Conservation (phyloP, 2,888 invertebrate genomes). For the Hydrotaea cyrtoneurina region DNA sequence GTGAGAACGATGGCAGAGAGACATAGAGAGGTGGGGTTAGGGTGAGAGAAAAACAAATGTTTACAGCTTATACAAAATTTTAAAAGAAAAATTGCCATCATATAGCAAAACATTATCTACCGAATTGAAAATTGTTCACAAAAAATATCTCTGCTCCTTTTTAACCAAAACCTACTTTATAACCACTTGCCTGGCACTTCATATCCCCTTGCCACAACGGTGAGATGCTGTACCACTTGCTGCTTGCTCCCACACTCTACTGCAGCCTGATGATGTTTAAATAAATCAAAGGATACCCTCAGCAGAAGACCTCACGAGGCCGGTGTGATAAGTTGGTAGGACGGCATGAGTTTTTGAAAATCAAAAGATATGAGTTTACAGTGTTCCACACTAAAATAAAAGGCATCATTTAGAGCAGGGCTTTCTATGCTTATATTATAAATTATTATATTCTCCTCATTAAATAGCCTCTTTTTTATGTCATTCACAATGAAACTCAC, state of each 20-base stretch:
- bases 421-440: too few species aligned
- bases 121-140: conserved; percentile 28
- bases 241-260: conserved; percentile 15
- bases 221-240: not conserved
- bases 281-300: conserved; percentile 30
- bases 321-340: not conserved
- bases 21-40: not conserved
- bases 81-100: conserved; percentile 45
- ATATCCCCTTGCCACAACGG: not conserved
- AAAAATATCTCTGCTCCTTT: conserved; percentile 1
- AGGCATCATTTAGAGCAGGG: too few species aligned
- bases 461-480: too few species aligned
- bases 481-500: too few species aligned
- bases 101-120: conserved; percentile 52
- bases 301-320: not conserved
- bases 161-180: conserved; percentile 30
- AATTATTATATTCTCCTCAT: too few species aligned
- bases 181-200: conserved; percentile 21
- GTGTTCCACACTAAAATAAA: too few species aligned
- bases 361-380: too few species aligned
- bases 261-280: not conserved
- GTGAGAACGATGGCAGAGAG: too few species aligned
- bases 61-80: not conserved
- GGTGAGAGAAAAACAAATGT: not conserved
- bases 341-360: too few species aligned